Conservation (phyloP, 2,888 invertebrate species). For the Lutraria lutraria region DNA sequence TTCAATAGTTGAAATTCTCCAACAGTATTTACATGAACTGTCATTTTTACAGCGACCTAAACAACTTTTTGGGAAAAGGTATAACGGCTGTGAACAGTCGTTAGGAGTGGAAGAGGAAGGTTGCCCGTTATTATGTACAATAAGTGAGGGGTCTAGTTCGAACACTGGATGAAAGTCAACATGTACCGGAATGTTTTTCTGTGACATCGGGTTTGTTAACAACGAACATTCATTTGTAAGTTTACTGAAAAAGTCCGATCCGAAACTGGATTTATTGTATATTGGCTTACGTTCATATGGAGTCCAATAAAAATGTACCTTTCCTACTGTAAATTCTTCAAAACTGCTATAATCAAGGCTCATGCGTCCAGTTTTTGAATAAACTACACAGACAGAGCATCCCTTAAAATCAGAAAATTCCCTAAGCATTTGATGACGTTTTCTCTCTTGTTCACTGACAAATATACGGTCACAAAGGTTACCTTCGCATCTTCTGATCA, state of each 20-base stretch:
- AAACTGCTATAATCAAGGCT: too few relatives aligned
- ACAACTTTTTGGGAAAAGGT: neutral
- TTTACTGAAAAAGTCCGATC: neutral
- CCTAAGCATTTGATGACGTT: neutral
- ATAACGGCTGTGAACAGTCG: neutral
- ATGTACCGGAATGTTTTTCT: neutral
- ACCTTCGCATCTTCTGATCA: neutral
- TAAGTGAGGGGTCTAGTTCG: neutral
- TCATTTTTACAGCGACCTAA: neutral
- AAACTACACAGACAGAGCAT: neutral
- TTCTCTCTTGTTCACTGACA: too few relatives aligned
- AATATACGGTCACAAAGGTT: neutral
- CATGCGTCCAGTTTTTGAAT: neutral
- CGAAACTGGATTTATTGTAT: neutral
- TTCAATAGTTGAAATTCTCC: neutral
- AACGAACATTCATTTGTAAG: neutral
- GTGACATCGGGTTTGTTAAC: neutral
- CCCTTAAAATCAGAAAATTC: neutral
- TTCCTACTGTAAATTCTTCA: neutral
- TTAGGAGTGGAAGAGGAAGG: neutral
- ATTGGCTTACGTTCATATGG: neutral
- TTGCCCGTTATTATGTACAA: neutral
- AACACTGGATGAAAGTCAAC: neutral
- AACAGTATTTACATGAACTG: neutral
- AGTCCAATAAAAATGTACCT: neutral